These are phyloP conservation scores for Chaenogobius annularis DNA, from an alignment of 2,113 vertebrate genomes.

Conservation along the genomic window DNA sequence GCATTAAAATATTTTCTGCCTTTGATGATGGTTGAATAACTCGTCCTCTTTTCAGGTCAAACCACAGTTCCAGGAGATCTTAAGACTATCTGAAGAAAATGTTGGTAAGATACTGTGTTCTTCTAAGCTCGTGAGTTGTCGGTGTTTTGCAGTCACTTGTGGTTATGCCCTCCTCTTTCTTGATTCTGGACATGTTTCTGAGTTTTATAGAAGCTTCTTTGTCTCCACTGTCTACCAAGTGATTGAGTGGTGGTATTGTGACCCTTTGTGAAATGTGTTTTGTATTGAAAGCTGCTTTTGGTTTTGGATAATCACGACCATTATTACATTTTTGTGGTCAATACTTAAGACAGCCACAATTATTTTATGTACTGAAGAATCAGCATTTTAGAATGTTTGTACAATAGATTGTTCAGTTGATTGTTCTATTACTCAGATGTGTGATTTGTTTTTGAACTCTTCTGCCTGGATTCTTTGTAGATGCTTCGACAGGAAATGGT, in stretches of 20 bases:
- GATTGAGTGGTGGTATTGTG: constrained; percentile 58
- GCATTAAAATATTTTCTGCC: not conserved
- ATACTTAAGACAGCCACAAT: constrained; percentile 21
- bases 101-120: constrained; percentile 82
- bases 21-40: not conserved
- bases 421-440: not conserved
- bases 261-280: constrained; percentile 57
- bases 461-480: constrained; percentile 61
- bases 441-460: not conserved
- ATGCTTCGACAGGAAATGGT: constrained; percentile 88
- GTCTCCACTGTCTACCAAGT: constrained; percentile 52
- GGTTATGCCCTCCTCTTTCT: constrained; percentile 49
- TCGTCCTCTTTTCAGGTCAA: constrained; percentile 82
- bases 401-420: not conserved
- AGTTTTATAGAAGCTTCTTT: constrained; percentile 47
- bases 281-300: constrained; percentile 10
- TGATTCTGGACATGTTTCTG: constrained; percentile 57
- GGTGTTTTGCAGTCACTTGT: constrained; percentile 44
- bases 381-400: constrained; percentile 2
- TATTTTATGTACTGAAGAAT: constrained; percentile 11
- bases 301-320: constrained; percentile 35
- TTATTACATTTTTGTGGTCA: constrained; percentile 2
- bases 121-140: constrained; percentile 23
- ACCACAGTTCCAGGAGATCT: constrained; percentile 98
- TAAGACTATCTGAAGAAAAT: constrained; percentile 96